These are phyloP conservation scores for Drosophila sechellia DNA, from an alignment of 1,140 invertebrate species.

Conservation along the genomic window DNA sequence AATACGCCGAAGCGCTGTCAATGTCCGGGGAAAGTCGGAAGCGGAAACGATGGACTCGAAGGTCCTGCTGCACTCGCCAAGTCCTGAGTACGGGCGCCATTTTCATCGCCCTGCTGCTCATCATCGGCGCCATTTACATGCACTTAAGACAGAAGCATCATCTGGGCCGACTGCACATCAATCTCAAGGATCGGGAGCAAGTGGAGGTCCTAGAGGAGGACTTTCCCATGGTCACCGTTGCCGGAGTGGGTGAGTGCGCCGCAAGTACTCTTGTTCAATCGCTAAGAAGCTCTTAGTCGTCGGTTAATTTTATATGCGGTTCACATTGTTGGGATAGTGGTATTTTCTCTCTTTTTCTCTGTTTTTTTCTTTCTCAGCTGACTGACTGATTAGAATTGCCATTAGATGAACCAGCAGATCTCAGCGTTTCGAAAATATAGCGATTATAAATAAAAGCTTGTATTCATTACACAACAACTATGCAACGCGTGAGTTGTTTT, in stretches of 20 bases:
- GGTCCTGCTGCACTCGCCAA: slow-evolving; percentile 21
- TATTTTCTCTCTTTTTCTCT: slow-evolving; percentile 1
- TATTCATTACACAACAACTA: too few relatives aligned
- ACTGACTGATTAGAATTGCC: slow-evolving; percentile 38
- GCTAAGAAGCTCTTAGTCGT: slow-evolving; percentile 13
- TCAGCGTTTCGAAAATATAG: not conserved
- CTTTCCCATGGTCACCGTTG: slow-evolving; percentile 14
- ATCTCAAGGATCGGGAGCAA: not conserved
- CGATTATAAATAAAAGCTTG: slow-evolving; percentile 3
- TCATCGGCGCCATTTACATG: slow-evolving; percentile 66
- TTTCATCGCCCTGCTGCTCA: slow-evolving; percentile 52
- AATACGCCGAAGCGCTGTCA: slow-evolving; percentile 20
- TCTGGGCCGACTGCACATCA: slow-evolving; percentile 62
- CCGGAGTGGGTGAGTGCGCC: slow-evolving; percentile 31
- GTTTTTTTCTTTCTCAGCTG: slow-evolving; percentile 28
- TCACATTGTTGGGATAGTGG: slow-evolving; percentile 3
- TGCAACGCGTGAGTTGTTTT: not conserved
- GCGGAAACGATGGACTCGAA: not conserved
- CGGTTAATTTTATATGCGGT: slow-evolving; percentile 28
- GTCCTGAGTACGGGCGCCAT: slow-evolving; percentile 51
- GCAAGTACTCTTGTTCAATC: slow-evolving; percentile 16
- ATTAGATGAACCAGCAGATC: slow-evolving; percentile 14
- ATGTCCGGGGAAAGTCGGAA: not conserved
- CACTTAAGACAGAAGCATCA: slow-evolving; percentile 65
- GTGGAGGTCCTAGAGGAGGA: not conserved